phyloP scores from a whole-genome alignment of 2,888 invertebrate species.

The Lacanobia wlatinum region DNA sequence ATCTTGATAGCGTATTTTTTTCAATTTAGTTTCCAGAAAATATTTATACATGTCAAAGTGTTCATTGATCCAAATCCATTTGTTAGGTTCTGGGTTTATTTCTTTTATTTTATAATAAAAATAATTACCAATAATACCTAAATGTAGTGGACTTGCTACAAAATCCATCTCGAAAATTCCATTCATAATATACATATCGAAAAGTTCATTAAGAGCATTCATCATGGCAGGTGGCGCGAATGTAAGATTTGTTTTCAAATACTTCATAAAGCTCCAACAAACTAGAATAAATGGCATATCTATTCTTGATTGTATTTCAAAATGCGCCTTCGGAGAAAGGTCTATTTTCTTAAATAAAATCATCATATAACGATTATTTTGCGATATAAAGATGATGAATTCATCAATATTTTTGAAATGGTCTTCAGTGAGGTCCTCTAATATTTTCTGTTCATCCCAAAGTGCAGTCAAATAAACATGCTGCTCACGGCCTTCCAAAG shows the following conservation, averaged over 20 bases:
- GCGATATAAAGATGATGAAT: neutral
- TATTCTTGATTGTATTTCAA: neutral
- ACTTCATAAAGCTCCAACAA: neutral
- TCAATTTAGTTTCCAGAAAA: neutral
- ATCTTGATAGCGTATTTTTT: neutral
- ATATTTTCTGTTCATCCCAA: conserved; percentile 1
- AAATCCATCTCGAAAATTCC: neutral
- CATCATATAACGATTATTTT: fast-evolving
- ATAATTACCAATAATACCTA: conserved; percentile 33
- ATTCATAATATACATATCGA: neutral
- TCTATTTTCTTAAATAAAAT: neutral
- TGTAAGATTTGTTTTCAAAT: conserved; percentile 1
- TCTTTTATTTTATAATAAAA: conserved; percentile 1
- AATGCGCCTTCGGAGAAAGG: neutral
- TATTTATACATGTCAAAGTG: neutral
- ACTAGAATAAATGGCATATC: neutral
- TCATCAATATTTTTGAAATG: neutral
- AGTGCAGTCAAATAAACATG: neutral
- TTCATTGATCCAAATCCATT: too few species aligned
- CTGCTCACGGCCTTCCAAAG: neutral
- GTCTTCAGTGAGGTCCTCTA: neutral
- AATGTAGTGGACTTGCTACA: conserved; percentile 23
- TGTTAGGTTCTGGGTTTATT: neutral
- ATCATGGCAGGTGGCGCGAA: neutral
- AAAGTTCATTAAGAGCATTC: neutral